Evolutionary conservation across 1,140 invertebrate species (phyloP).

Genomic region (Battus philenor): DNA sequence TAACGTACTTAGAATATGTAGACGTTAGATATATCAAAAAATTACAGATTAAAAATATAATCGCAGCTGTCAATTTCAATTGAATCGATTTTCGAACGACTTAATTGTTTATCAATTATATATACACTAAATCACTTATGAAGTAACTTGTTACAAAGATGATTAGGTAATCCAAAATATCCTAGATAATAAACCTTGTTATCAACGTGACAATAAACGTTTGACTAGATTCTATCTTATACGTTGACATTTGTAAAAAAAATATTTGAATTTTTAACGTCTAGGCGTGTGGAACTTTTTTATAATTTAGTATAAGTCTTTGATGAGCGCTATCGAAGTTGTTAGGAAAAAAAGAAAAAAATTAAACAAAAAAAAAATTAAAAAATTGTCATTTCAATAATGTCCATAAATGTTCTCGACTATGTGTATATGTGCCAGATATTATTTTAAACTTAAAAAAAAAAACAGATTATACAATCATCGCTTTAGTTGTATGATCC

Average conservation of each 20-base stretch:
- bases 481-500: no score
- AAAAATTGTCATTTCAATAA: no score
- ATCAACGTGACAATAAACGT: constrained; percentile 17
- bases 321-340: constrained; percentile 15
- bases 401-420: no score
- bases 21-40: no score
- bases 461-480: no score
- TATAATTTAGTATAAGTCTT: constrained; percentile 26
- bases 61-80: constrained; percentile 9
- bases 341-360: neutral
- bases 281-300: constrained; percentile 34
- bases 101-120: constrained; percentile 22
- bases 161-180: constrained; percentile 4
- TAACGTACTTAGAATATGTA: no score
- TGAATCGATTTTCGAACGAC: constrained; percentile 9
- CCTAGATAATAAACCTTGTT: constrained; percentile 11
- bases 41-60: no score
- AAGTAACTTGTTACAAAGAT: constrained; percentile 7
- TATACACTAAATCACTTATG: constrained; percentile 7
- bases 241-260: constrained; percentile 16
- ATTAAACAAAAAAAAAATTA: neutral
- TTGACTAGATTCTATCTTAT: constrained; percentile 14
- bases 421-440: no score
- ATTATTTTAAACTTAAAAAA: no score
- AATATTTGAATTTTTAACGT: constrained; percentile 50